These are phyloP conservation scores for Oophaga pumilio DNA, from an alignment of 2,113 vertebrate genomes.

Conservation along the genomic window DNA sequence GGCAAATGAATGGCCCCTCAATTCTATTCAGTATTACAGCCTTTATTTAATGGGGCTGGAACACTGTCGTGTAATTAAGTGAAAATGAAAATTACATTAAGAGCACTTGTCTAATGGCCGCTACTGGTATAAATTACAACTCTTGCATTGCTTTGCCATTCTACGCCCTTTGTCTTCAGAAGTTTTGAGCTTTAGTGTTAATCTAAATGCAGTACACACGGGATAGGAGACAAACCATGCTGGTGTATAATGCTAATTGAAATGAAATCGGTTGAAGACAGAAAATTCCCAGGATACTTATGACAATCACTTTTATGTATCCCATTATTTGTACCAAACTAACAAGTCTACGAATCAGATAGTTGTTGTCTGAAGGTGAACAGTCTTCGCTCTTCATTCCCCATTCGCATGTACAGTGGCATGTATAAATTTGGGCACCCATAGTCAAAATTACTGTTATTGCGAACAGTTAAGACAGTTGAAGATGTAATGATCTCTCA, in stretches of 20 bases:
- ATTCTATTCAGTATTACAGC: constrained; percentile 34
- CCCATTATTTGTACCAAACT: neutral
- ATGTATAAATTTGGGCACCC: too few relatives aligned
- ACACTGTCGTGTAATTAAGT: constrained; percentile 30
- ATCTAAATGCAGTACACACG: neutral
- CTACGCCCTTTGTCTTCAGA: neutral
- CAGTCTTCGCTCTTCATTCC: too few relatives aligned
- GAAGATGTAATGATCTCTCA: too few relatives aligned
- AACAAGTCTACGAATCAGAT: neutral
- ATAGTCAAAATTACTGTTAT: too few relatives aligned
- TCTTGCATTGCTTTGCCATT: neutral
- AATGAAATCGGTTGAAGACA: neutral
- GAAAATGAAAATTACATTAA: constrained; percentile 37
- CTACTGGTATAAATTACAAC: constrained; percentile 2
- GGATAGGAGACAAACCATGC: neutral
- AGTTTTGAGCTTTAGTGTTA: neutral
- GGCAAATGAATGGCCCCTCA: neutral
- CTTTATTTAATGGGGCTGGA: constrained; percentile 27
- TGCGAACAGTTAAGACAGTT: too few relatives aligned
- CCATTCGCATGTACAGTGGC: too few relatives aligned
- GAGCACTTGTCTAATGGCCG: neutral
- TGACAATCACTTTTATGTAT: neutral
- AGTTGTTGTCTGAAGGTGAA: too few relatives aligned
- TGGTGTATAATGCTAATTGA: neutral
- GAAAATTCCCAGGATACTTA: neutral